phyloP scores from a whole-genome alignment of 2,797 vertebrate species.

The Eulemur rubriventer region DNA sequence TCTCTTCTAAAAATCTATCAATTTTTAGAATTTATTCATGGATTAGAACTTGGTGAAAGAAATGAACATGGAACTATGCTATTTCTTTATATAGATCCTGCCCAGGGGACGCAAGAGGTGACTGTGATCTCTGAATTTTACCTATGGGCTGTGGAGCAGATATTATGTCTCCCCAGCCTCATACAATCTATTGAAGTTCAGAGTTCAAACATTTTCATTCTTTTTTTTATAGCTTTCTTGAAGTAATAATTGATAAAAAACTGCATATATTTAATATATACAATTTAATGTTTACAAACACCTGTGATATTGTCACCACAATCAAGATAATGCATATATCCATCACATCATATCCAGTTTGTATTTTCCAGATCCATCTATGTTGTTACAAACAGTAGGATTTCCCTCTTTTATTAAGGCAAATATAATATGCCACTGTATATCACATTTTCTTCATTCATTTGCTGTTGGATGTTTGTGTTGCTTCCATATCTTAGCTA shows the following conservation, averaged over 20 bases:
- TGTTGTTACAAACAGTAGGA: not conserved
- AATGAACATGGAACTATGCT: not conserved
- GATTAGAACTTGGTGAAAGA: not conserved
- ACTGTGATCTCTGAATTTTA: not conserved
- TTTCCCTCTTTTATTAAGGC: not conserved
- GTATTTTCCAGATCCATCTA: not conserved
- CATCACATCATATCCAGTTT: not conserved
- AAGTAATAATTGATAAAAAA: not conserved
- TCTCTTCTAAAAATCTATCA: not conserved
- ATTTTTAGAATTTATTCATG: not conserved
- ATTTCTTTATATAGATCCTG: not conserved
- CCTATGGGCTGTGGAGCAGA: not conserved
- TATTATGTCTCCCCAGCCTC: not conserved
- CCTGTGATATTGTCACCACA: not conserved
- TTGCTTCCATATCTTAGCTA: not conserved
- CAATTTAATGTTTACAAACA: not conserved
- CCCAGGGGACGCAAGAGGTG: not conserved
- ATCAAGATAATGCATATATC: not conserved
- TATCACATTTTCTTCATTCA: not conserved
- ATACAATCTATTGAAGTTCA: not conserved
- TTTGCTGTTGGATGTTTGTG: not conserved
- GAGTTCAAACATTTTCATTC: not conserved
- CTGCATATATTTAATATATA: not conserved
- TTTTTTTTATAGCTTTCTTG: not conserved
- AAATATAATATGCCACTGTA: not conserved